These are phyloP conservation scores for Dipodomys spectabilis DNA, from an alignment of 2,113 vertebrate genomes.

Conservation along the genomic window DNA sequence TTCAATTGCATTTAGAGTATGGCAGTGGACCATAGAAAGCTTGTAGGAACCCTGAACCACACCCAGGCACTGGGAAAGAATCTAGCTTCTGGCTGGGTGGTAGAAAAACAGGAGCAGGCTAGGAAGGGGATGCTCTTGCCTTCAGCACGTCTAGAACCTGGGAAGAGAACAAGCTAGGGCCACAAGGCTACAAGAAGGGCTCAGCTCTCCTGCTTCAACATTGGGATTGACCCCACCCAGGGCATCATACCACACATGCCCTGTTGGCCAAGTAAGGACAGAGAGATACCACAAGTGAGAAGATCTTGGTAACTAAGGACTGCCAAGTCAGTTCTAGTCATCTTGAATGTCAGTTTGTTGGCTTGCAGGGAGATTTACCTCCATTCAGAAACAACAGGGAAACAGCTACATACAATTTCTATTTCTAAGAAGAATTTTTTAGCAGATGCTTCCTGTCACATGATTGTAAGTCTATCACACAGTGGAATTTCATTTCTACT, in stretches of 20 bases:
- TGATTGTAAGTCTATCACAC: constrained; percentile 50
- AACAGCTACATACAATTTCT: constrained; percentile 29
- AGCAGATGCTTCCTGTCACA: constrained; percentile 65
- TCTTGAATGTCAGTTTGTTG: not conserved
- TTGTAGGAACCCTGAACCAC: not conserved
- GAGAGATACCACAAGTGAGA: not conserved
- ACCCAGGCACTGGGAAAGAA: not conserved
- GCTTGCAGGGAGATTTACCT: not conserved
- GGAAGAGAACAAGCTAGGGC: constrained; percentile 3
- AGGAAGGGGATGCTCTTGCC: not conserved
- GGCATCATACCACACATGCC: not conserved
- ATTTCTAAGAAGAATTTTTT: constrained; percentile 58
- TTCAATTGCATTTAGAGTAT: not conserved
- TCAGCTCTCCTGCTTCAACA: not conserved
- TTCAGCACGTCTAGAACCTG: not conserved
- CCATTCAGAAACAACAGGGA: not conserved
- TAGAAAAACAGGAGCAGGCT: not conserved
- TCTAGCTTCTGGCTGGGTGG: not conserved
- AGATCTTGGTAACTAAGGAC: not conserved
- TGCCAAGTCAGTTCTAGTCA: not conserved
- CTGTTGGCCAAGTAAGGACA: not conserved
- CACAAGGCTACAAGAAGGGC: not conserved
- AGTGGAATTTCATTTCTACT: constrained; percentile 45
- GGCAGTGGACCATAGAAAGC: not conserved
- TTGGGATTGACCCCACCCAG: not conserved